Evolutionary conservation across 2,888 invertebrate species (phyloP), one percentile per base, ranked within the genome.

Genomic region (Physocephala rufipes): DNA sequence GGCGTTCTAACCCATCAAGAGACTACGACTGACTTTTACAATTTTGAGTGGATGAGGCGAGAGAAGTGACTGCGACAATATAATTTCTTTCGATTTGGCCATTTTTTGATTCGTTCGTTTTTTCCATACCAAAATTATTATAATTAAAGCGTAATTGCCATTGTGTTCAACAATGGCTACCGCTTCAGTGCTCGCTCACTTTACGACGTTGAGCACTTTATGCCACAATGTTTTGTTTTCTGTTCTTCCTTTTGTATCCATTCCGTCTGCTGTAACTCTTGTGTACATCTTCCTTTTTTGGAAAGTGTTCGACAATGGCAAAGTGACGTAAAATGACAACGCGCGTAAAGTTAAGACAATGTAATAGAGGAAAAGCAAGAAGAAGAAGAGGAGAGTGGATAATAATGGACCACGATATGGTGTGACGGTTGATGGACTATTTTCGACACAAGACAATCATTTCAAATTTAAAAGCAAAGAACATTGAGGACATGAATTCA

Each of bases 141-240:
- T 82, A 81, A 81, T 81, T 81, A 79, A 81, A 80, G 65, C 70
- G 80, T 81, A 79, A 80, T 80, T 79, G 76, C 79, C 82, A 81
- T 82, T 81, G 82, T 81, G 77, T 76, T 78, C 62, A 79, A 81
- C 80, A 81, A 81, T 81, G 81, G 80, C 82, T 81, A 82, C 82
- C 81, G 81, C 82, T 81, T 81, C 81, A 82, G 80, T 62, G 68
- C 61, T 24, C 51, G 30, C 36, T 36, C 36, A 36, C 36, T 36
- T 36, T 36, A 62, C 26, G 53, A 9, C 36, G 63, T 47, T 68
- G 68, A 49, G 68, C 68, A 62, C 62, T 68, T 68, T 62, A 49
- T 62, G 68, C 62, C 62, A n/a, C 68, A 49, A 21, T 45, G 16
- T 62, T 67, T 59, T 36, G 49, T 59, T 30, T 36, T 15, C 43